phyloP scores from a whole-genome alignment of 2,888 invertebrate genomes.

The Brachypalpus laphriformis region DNA sequence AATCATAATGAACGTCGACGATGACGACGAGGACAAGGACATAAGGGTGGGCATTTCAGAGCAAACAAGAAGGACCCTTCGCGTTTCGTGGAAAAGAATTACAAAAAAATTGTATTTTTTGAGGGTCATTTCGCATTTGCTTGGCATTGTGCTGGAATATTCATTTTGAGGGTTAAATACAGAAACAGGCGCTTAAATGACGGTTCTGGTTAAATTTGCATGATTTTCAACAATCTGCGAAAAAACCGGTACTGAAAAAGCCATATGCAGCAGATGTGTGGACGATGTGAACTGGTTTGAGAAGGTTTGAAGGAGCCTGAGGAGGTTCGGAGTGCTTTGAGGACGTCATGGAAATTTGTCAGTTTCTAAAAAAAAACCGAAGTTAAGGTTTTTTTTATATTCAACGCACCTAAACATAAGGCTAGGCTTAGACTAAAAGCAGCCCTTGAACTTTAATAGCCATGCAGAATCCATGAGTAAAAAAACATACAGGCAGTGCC shows the following conservation, averaged over 20 bases:
- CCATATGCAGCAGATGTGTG: neutral
- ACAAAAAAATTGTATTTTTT: slow-evolving; percentile 29
- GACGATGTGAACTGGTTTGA: neutral
- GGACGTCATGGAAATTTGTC: too few relatives aligned
- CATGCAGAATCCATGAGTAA: too few relatives aligned
- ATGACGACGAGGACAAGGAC: slow-evolving; percentile 31
- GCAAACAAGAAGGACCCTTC: slow-evolving; percentile 40
- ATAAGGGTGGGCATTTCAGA: slow-evolving; percentile 56
- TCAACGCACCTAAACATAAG: too few relatives aligned
- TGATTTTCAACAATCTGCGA: slow-evolving; percentile 10
- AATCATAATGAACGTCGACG: slow-evolving; percentile 67
- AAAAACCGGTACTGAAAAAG: neutral
- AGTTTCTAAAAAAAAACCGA: too few relatives aligned
- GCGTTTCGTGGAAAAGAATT: slow-evolving; percentile 31
- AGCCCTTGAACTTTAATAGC: too few relatives aligned
- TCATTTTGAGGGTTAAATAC: slow-evolving; percentile 41
- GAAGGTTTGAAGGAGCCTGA: neutral
- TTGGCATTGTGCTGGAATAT: slow-evolving; percentile 38
- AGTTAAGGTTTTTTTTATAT: too few relatives aligned
- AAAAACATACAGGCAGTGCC: too few relatives aligned
- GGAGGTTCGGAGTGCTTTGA: neutral
- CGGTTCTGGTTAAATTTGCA: slow-evolving; percentile 46
- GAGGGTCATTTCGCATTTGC: slow-evolving; percentile 66
- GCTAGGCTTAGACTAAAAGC: too few relatives aligned
- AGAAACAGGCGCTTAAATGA: slow-evolving; percentile 11